Percentiles rank a stretch among this genome's conserved stretches.
These are phyloP conservation scores for Camelus dromedarius DNA, from an alignment of 2,113 vertebrate genomes.

Conservation along the genomic window DNA sequence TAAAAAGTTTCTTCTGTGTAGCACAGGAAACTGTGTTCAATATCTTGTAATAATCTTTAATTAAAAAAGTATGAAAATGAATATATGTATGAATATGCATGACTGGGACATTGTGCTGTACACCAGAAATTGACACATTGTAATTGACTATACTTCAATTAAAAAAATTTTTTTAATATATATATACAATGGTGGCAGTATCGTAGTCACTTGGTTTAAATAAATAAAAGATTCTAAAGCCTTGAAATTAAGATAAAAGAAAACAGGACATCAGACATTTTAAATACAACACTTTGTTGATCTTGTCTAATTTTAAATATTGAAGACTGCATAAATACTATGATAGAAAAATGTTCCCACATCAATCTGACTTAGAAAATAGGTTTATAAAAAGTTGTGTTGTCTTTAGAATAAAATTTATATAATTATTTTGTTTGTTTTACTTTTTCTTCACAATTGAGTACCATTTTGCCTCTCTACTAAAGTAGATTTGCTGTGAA, in stretches of 20 bases:
- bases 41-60: no score
- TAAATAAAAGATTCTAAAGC: conserved; percentile 24
- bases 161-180: no score
- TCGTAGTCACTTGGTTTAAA: conserved; percentile 38
- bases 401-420: conserved; percentile 27
- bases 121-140: no score
- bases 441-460: conserved; percentile 14
- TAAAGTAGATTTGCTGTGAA: not conserved
- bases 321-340: conserved; percentile 13
- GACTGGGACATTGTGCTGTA: no score
- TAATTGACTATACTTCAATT: no score
- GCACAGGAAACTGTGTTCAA: no score
- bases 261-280: not conserved
- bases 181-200: not conserved
- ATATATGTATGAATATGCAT: no score
- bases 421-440: not conserved
- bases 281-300: not conserved
- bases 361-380: not conserved
- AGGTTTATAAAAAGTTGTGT: not conserved
- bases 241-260: conserved; percentile 36
- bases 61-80: no score
- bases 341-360: not conserved
- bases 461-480: not conserved
- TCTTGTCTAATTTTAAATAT: conserved; percentile 5
- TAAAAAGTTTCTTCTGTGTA: no score